A percentile compares a stretch with the other conserved stretches of the same genome.
These are phyloP conservation scores for Meleagris gallopavo DNA, from an alignment of 2,113 vertebrate genomes.

Conservation along the genomic window DNA sequence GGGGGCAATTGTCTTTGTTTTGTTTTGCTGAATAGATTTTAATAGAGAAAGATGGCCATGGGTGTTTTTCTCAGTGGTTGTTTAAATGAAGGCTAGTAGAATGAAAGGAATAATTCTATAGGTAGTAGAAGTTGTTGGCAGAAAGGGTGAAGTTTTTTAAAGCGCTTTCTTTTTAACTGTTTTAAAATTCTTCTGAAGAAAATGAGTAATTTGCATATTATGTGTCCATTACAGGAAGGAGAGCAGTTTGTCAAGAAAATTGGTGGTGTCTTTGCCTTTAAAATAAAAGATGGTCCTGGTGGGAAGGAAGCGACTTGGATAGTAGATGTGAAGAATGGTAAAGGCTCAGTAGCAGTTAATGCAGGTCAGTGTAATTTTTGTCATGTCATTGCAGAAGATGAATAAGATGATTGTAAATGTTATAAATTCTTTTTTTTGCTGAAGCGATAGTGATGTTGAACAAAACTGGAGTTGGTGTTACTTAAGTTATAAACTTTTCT, in stretches of 20 bases:
- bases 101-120: not conserved
- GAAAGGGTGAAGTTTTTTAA: not conserved
- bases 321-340: conserved; percentile 93
- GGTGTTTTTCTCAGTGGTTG: not conserved
- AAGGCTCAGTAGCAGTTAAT: conserved; percentile 85
- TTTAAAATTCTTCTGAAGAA: not conserved
- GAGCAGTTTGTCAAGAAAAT: conserved; percentile 92
- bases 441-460: not conserved
- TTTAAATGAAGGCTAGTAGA: not conserved
- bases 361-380: conserved; percentile 80
- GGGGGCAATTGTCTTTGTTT: not conserved
- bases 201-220: not conserved
- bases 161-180: not conserved
- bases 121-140: not conserved
- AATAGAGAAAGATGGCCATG: not conserved
- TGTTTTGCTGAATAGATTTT: not conserved
- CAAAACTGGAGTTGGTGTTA: not conserved
- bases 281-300: conserved; percentile 90
- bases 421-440: not conserved
- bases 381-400: not conserved
- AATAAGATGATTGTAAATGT: not conserved
- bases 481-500: not conserved
- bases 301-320: conserved; percentile 92
- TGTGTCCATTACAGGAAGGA: conserved; percentile 83
- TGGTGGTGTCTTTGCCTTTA: conserved; percentile 92